Evolutionary conservation across 2,113 vertebrate species (phyloP), one percentile per base, ranked within the genome.

Genomic region (Sigmodon hispidus): DNA sequence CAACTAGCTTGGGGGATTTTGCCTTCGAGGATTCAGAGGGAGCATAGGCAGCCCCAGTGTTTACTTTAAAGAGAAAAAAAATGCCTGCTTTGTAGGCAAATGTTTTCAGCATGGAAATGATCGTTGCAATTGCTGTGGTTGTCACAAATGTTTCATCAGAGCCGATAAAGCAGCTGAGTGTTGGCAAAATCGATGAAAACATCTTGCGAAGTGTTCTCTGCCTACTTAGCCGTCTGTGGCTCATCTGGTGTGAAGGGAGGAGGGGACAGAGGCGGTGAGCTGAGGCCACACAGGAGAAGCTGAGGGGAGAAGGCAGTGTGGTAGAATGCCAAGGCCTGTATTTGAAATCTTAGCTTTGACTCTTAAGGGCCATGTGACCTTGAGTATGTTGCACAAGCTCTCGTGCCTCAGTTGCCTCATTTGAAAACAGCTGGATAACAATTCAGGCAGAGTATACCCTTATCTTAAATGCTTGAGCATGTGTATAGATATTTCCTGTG

Each of bases 161-260:
- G 97, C 97, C 95, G 97, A 98, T 98, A 97, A 98, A 98, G 97
- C 97, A 97, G 97, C 97, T 98, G 97, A 97, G 96, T 98, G 97
- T 98, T 98, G 97, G 97, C 97, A 98, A 98, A 98, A 98, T 98
- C 96, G 94, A 98, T 98, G 97, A 98, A 98, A 98, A 98, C 97
- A 98, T 98, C 97, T 98, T 98, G 96, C 96, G 97, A 95, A 97
- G 96, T 97, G 94, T 95, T 98, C 96, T 67, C 96, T 97, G 97
- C 96, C 96, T 97, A 97, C 94, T 97, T 97, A 97, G 96, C 96
- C 95, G 96, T 96, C 97, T 98, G 97, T 96, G 96, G 97, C 97
- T 98, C 97, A 98, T 97, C 97, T 98, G 97, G 97, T 65, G 75
- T 50, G 29, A 88, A 88, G 86, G 97, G 94, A 96, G 97, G 96